Evolutionary conservation across 2,888 invertebrate species (phyloP), one percentile per base, ranked within the genome.

Genomic region (Noctua fimbriata): DNA sequence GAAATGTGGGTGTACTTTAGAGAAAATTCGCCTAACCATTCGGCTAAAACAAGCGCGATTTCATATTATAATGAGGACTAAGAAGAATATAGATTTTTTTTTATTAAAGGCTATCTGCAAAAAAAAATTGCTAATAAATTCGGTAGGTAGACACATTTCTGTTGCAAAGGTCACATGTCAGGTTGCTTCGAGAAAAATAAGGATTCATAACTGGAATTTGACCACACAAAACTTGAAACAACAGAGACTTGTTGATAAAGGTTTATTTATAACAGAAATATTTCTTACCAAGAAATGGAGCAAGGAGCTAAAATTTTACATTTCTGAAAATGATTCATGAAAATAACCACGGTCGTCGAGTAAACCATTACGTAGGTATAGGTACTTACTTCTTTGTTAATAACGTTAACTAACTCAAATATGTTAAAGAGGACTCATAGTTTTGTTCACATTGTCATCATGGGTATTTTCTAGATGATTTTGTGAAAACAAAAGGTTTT

Each of bases 251-350:
- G 7, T 16, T 73, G 7, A 6, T 47, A n/a, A 44, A 49, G 16
- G 21, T 5, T 49, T 69, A 21, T 63, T n/a, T 49, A 18, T 18
- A 52, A 49, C 24, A 69, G 28, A 32, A 65, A 47, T 28, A 81
- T 28, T 55, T 65, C 16, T 58, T 76, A 66, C 70, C 24, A 44
- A 77, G 70, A 67, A 77, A 60, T 82, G 32, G 58, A 58, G 32
- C 36, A 82, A 66, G 12, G 1, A 69, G 67, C 16, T 60, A 83
- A 72, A 41, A 67, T 41, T 77, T 32, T 63, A 67, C 18, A 58
- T 73, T 67, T 65, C n/a, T 49, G 77, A 73, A 82, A 85, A 74
- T 85, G 71, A 83, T 28, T 85, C 85, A 85, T 65, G 52, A 60
- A 58, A 81, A 69, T 84, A 67, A 41, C 73, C 32, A 65, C 36